Evolutionary conservation across 2,888 invertebrate genomes (phyloP).

Genomic region (Sminthurinus aureus): DNA sequence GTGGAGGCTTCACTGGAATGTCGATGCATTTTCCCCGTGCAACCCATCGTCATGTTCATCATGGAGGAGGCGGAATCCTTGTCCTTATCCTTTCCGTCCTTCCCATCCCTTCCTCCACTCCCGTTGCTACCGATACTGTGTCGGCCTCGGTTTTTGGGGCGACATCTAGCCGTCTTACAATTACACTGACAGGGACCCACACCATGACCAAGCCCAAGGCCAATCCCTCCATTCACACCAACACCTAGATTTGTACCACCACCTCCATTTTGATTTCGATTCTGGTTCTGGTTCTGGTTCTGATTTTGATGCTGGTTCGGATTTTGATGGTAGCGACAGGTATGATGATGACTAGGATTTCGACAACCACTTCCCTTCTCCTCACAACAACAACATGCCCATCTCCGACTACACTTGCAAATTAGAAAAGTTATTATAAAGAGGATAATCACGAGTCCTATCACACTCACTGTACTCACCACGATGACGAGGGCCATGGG

Average conservation of each 20-base stretch:
- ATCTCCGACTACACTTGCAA: constrained; percentile 55
- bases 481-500: constrained; percentile 55
- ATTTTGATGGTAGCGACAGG: constrained; percentile 31
- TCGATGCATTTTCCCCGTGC: constrained; percentile 51
- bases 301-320: neutral
- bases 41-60: constrained; percentile 3
- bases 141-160: no score
- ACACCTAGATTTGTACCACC: constrained; percentile 1
- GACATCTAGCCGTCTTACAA: no score
- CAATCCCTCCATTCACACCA: neutral
- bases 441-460: constrained; percentile 68
- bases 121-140: constrained; percentile 33
- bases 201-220: no score
- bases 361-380: constrained; percentile 43
- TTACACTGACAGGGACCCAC: no score
- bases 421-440: constrained; percentile 73
- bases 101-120: neutral
- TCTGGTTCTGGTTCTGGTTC: neutral
- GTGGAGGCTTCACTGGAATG: constrained; percentile 58
- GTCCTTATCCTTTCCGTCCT: constrained; percentile 45
- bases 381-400: no score
- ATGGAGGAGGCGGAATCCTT: constrained; percentile 6
- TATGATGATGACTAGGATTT: constrained; percentile 37
- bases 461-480: constrained; percentile 57
- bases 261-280: neutral